Base-by-base conservation (phyloP, 1,140 invertebrate genomes). In the Drosophila pachea region DNA sequence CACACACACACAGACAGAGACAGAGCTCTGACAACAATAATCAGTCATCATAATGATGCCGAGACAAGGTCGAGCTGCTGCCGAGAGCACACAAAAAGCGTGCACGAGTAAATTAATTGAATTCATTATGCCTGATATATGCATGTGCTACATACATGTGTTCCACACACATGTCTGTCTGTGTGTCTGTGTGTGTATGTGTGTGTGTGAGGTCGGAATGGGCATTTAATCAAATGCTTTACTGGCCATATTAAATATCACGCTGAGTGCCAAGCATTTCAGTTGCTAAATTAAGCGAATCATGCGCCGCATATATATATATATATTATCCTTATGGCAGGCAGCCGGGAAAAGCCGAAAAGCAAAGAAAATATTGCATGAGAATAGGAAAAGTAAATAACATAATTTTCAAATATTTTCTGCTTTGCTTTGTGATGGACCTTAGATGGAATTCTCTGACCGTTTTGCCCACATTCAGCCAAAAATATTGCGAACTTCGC, bases 41-140 rank as follows among this genome's bases (percentile, higher is more conserved):
- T 83, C 79, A 78, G 79, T 83, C 78, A 83, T 83, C 78, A 78
- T 83, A 84, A 83, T 84, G 73, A 78, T 73, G 75, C 75, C 67
- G 42, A 78, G 75, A 76, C 79, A 73, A 53, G 58, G 68, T 50
- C 70, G 50, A 35, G 48, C 31, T 22, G 22, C 22, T 22, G 22
- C 1, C 22, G 22, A 22, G 22, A 3, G 22, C 22, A 1, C 22
- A 38, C 49, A 62, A 62, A 70, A 50, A 45, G 22, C 54, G 53
- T 50, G 48, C 48, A 64, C 49, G 65, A 83, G 72, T 78, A 84
- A 83, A 83, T 83, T 83, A 83, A 83, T 83, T 83, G 79, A 83
- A 83, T 83, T 83, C 75, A 83, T 83, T 83, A 84, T 73, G 65
- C 29, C 76, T 84, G 76, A 84, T 76, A 78, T 73, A 84, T 75